Evolutionary conservation across 2,888 invertebrate genomes (phyloP).

Genomic region (Eupithecia pulchellata): DNA sequence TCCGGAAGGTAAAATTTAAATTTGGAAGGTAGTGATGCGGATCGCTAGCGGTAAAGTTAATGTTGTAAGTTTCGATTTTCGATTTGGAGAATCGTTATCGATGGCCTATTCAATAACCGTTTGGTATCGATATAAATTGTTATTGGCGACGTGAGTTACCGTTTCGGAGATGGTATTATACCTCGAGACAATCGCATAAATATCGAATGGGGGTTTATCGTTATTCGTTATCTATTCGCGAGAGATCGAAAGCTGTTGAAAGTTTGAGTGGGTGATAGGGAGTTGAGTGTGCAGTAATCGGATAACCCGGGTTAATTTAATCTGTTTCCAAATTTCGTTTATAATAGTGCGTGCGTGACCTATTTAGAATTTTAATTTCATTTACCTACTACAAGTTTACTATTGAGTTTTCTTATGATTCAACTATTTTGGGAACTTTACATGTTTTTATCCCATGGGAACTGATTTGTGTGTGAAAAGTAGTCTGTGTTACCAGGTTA

Average conservation of each 20-base stretch:
- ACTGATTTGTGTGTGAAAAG: no score
- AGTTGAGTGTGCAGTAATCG: constrained; percentile 41
- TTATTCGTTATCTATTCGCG: constrained; percentile 66
- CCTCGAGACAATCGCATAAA: constrained; percentile 78
- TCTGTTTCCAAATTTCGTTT: constrained; percentile 34
- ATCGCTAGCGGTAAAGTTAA: constrained; percentile 44
- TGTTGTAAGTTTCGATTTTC: constrained; percentile 54
- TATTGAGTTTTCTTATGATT: not conserved
- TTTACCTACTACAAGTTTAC: not conserved
- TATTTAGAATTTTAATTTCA: constrained; percentile 16
- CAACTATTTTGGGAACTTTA: no score
- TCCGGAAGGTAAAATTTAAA: constrained; percentile 23
- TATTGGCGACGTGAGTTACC: constrained; percentile 80
- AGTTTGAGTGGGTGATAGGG: constrained; percentile 63
- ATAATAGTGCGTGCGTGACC: constrained; percentile 27
- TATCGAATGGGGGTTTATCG: constrained; percentile 72
- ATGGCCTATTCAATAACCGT: constrained; percentile 76
- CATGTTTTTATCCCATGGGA: no score
- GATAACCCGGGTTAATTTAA: constrained; percentile 40
- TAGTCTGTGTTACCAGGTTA: no score
- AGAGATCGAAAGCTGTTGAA: constrained; percentile 67
- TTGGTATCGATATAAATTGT: constrained; percentile 78
- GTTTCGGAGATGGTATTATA: constrained; percentile 75
- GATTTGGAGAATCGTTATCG: constrained; percentile 69
- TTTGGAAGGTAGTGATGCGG: constrained; percentile 42